Evolutionary conservation across 2,797 vertebrate genomes (phyloP), one percentile per base, ranked within the genome.

Genomic region (Odontamblyopus lacepedii): DNA sequence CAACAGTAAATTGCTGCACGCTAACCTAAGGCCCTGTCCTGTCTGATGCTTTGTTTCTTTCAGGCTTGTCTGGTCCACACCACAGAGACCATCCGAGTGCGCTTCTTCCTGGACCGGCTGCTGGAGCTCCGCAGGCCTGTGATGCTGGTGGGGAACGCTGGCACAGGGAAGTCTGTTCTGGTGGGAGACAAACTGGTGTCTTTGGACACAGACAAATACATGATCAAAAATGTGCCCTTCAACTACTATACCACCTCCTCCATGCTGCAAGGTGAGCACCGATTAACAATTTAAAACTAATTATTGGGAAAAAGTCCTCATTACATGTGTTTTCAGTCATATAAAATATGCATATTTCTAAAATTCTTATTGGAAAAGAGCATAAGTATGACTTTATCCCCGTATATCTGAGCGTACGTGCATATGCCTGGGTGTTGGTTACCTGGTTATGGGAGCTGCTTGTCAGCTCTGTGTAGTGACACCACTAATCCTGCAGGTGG

Each of bases 221-320:
- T 94, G 79, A 93, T 99, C 74, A 97, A 95, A 87, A 98, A 95
- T 1, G 95, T 97, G 9, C 96, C 96, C 0, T 96, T 98, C 73
- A 99, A 99, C 92, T 99, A 96, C 80, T 98, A 98, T 78, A 99
- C 97, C 70, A 97, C 96, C 0, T 98, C 98, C 1, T 96, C 96
- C 3, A 95, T 96, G 96, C 94, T 99, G 53, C 98, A 99, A 91
- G 97, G 97, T 99, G 89, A 77, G 88, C 38, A 48, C 44, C 13
- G 4, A 48, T 48, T 16, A 13, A 48, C 13, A 48, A 48, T 3
- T 48, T 16, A 15, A 16, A 15, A 48, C 44, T 4, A 48, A 13
- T 15, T 48, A 15, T 44, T 48, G 4, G 44, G 13, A 48, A 48
- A 15, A 48, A 48, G 13, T 15, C 44, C 1, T 4, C 44, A 1